Evolutionary conservation across 2,888 invertebrate species (phyloP), one percentile per base, ranked within the genome.

Genomic region (Morpho deidamia): DNA sequence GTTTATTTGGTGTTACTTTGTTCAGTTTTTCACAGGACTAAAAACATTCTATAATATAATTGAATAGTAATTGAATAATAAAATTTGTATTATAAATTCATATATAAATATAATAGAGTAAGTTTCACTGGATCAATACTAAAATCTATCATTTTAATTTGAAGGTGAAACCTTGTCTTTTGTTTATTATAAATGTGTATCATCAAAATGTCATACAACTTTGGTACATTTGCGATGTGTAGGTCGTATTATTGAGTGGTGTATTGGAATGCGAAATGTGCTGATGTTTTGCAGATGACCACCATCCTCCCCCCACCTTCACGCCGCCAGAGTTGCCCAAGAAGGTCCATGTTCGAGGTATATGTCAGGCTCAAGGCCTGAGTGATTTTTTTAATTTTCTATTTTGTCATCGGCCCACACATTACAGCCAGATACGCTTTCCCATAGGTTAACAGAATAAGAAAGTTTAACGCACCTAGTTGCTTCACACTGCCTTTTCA

Each of bases 271-370:
- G 90, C 91, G 91, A 91, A 90, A 90, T 91, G 90, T 91, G 92
- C 92, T 92, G 92, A 93, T 93, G 91, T 94, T 94, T 96, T 96
- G 93, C 96, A 96, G 96, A 96, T 96, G 96, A 96, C 93, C 96
- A 96, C 94, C 96, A 96, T 93, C 96, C 96, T 94, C 96, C 96
- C 93, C 97, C 97, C 92, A 97, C 97, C 92, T 97, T 97, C 93
- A 97, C 97, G 92, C 97, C 97, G 93, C 97, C 97, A 94, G 97
- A 97, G 95, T 96, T 97, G 93, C 97, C 97, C 93, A 97, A 97
- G 95, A 95, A 96, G 95, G 96, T 96, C 94, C 97, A 97, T 95
- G 95, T 96, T 91, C 94, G 97, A 96, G 97, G 97, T 96, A 92
- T 91, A 86, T 83, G 82, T 85, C 85, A 81, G 81, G 77, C 81